Evolutionary conservation across 2,797 vertebrate species (phyloP), one percentile per base, ranked within the genome.

Genomic region (Catharus ustulatus): DNA sequence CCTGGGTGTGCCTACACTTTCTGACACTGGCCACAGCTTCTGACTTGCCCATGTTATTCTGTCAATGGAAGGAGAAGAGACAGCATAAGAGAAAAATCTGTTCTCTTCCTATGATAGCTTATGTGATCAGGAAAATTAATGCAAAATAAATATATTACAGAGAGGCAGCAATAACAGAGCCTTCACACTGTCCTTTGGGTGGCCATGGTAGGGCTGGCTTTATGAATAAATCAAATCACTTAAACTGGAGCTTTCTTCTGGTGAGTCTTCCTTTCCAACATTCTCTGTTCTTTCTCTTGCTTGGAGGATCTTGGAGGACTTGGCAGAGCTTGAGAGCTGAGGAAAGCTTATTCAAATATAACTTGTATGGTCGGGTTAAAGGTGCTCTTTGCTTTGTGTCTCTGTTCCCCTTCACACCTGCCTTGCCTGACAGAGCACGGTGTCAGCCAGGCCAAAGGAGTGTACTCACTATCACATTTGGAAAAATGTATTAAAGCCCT

Each of bases 401-500:
- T 72, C 26, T 43, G n/a, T 13, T 78, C 30, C 74, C 51, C 36
- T 63, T 62, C 57, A 78, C 58, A 66, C 59, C 55, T 46, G 54
- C 36, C 36, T 74, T 17, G 27, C 55, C 45, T 84, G 79, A 58
- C 1, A 42, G 55, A 95, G 69, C 77, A 42, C 29, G 0, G 3
- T 3, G 8, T 43, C 69, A 71, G 27, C 2, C 2, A 88, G 79
- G 84, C 62, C 73, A 71, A 76, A 81, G 55, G 49, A 87, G 14
- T 0, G 0, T 4, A 29, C 59, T 82, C 71, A n/a, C 77, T 40
- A 36, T 46, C 74, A 67, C 36, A 88, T 26, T 46, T 55, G 30
- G 45, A 76, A 93, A 89, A 91, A 93, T 34, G 45, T 58, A 61
- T 94, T 87, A 79, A 79, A 94, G 22, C 57, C 46, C 23, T 77